phyloP scores from a whole-genome alignment of 2,888 invertebrate genomes.

The Trissoscelio sp. region DNA sequence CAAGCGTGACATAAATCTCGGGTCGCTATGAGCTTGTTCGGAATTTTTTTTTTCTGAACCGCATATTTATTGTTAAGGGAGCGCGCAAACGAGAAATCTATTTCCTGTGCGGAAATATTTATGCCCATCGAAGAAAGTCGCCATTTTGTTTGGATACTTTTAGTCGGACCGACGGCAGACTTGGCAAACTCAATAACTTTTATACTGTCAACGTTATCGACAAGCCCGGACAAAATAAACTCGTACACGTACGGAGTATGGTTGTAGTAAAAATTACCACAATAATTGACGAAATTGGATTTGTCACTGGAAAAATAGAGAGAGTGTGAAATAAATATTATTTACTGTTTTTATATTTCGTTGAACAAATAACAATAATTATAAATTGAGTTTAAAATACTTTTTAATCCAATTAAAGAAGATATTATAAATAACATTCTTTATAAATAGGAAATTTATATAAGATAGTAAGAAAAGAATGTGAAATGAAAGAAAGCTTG shows the following conservation, averaged over 20 bases:
- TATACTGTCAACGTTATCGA: constrained; percentile 49
- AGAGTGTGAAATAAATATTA: too few relatives aligned
- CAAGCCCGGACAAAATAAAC: constrained; percentile 34
- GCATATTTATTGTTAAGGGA: constrained; percentile 56
- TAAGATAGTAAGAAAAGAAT: too few relatives aligned
- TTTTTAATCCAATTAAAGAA: too few relatives aligned
- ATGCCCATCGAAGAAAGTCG: constrained; percentile 47
- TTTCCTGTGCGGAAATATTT: constrained; percentile 58
- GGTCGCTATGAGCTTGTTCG: background rate
- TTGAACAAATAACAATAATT: too few relatives aligned
- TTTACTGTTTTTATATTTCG: too few relatives aligned
- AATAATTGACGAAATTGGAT: constrained; percentile 3
- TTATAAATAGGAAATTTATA: too few relatives aligned
- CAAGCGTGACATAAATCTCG: constrained; percentile 37
- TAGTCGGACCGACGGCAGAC: constrained; percentile 23
- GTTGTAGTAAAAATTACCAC: constrained; percentile 7
- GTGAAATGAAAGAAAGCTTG: too few relatives aligned
- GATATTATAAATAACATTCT: too few relatives aligned
- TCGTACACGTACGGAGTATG: constrained; percentile 13
- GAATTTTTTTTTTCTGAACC: constrained; percentile 22
- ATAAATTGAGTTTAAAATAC: too few relatives aligned
- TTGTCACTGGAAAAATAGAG: too few relatives aligned
- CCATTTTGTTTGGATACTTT: constrained; percentile 61
- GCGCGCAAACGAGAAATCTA: constrained; percentile 39
- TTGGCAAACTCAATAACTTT: constrained; percentile 56